Evolutionary conservation across 1,140 invertebrate genomes (phyloP).

Genomic region (Caenorhabditis briggsae): DNA sequence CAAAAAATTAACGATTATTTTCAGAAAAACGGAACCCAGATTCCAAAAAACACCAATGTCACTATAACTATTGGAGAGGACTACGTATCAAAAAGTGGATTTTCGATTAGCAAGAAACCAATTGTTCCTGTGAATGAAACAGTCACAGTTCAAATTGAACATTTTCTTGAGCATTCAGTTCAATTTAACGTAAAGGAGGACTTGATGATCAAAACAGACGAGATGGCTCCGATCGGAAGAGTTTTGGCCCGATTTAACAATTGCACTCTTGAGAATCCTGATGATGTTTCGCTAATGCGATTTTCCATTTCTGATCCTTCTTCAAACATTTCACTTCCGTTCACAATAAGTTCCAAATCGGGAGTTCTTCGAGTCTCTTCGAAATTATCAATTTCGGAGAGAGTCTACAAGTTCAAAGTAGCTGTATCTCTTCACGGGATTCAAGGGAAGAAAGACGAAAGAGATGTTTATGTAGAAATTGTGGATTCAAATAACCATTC

Average conservation of each 20-base stretch:
- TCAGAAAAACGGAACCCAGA: conserved; percentile 11
- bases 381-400: conserved; percentile 32
- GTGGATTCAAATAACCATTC: conserved; percentile 78
- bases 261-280: conserved; percentile 42
- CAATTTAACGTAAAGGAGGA: not conserved
- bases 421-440: conserved; percentile 46
- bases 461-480: conserved; percentile 69
- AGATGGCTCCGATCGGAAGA: conserved; percentile 43
- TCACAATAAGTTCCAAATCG: conserved; percentile 32
- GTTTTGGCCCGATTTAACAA: conserved; percentile 32
- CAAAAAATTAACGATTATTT: not conserved
- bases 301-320: conserved; percentile 27
- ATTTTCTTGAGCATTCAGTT: not conserved
- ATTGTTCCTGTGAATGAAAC: conserved; percentile 28
- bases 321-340: conserved; percentile 40
- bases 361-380: conserved; percentile 58
- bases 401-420: conserved; percentile 60
- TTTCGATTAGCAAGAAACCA: conserved; percentile 46
- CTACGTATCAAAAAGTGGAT: conserved; percentile 19
- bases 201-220: not conserved
- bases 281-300: conserved; percentile 28
- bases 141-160: conserved; percentile 35
- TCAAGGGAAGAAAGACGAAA: not conserved
- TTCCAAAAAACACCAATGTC: conserved; percentile 34
- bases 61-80: conserved; percentile 1